These are phyloP conservation scores for Melieria omissa DNA, from an alignment of 2,888 invertebrate species.

Conservation along the genomic window DNA sequence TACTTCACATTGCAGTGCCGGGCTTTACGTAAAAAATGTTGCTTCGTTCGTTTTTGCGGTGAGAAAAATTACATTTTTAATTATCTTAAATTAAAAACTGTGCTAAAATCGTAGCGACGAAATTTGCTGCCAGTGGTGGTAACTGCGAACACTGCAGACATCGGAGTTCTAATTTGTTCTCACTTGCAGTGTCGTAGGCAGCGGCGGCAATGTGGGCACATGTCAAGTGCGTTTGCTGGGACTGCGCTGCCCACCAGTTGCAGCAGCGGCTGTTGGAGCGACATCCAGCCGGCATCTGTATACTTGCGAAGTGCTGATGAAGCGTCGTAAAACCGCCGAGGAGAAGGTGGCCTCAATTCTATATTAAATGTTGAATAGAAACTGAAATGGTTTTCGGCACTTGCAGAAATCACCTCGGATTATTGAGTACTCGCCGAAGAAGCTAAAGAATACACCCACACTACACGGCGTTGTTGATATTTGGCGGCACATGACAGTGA, in stretches of 20 bases:
- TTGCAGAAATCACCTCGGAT: conserved; percentile 69
- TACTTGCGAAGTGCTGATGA: conserved; percentile 64
- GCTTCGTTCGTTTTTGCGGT: conserved; percentile 35
- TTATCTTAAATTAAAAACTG: neutral
- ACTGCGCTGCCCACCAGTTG: conserved; percentile 16
- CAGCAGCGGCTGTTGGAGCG: conserved; percentile 17
- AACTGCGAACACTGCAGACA: too few relatives aligned
- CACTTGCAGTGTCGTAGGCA: conserved; percentile 11
- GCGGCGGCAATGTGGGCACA: conserved; percentile 1
- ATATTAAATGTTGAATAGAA: neutral
- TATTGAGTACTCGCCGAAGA: conserved; percentile 70
- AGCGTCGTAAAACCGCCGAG: conserved; percentile 73
- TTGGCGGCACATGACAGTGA: conserved; percentile 85
- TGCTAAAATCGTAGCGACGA: too few relatives aligned
- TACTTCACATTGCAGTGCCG: neutral
- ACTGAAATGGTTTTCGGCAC: neutral
- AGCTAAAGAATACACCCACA: conserved; percentile 46
- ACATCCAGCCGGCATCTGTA: conserved; percentile 52
- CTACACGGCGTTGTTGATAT: conserved; percentile 71
- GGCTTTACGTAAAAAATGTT: conserved; percentile 39
- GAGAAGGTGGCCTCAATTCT: conserved; percentile 69
- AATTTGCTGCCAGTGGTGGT: too few relatives aligned
- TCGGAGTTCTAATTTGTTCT: neutral
- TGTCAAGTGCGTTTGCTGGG: conserved; percentile 1
- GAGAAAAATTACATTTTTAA: conserved; percentile 16